Conservation (phyloP, 2,888 invertebrate species). For the Tenthredo mesomela region DNA sequence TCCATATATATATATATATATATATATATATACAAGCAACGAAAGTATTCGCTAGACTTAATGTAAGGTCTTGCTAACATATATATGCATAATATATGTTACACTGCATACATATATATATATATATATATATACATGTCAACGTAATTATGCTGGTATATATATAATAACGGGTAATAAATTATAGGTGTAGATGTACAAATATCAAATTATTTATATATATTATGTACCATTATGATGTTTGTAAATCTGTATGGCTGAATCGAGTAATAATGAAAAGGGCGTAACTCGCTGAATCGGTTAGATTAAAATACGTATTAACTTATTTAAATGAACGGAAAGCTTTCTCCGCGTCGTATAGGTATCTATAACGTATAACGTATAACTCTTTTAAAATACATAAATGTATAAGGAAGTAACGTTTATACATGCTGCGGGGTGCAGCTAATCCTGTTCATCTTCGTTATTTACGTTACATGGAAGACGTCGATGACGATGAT, state of each 20-base stretch:
- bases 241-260: background rate
- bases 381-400: background rate
- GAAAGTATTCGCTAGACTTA: constrained; percentile 7
- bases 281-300: background rate
- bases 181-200: background rate
- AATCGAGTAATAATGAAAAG: background rate
- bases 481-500: background rate
- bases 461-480: background rate
- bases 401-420: background rate
- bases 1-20: too few relatives aligned
- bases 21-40: too few relatives aligned
- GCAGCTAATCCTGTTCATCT: too few relatives aligned
- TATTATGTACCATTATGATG: background rate
- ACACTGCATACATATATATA: too few relatives aligned
- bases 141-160: background rate
- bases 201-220: background rate
- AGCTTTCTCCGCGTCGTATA: background rate
- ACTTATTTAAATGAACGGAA: background rate
- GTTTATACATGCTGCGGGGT: background rate
- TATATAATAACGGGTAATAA: constrained; percentile 9
- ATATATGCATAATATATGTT: background rate
- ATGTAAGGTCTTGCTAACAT: background rate
- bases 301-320: background rate
- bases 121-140: background rate
- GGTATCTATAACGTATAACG: too few relatives aligned